These are phyloP conservation scores for Antechinus flavipes DNA, from an alignment of 2,113 vertebrate species.

Conservation along the genomic window DNA sequence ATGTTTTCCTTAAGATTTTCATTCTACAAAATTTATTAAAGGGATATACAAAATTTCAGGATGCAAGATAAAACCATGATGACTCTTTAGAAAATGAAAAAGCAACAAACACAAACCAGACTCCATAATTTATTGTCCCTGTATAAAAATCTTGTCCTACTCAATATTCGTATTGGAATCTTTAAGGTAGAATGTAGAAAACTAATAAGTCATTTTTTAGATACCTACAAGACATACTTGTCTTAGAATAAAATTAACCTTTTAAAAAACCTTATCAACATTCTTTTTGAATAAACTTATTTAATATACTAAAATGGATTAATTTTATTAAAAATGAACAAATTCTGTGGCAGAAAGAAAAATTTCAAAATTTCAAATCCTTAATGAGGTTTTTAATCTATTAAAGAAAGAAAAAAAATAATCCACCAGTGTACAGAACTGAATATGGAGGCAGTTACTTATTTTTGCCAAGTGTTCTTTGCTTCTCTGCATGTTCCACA, in stretches of 20 bases:
- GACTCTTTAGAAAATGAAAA: background rate
- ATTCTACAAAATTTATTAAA: background rate
- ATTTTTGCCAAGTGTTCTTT: conserved; percentile 96
- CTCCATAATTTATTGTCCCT: background rate
- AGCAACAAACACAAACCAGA: background rate
- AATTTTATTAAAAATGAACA: conserved; percentile 73
- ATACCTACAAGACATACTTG: no score
- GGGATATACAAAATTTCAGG: background rate
- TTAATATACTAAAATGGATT: conserved; percentile 66
- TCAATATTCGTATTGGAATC: background rate
- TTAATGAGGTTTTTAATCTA: conserved; percentile 47
- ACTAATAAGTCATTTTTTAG: background rate
- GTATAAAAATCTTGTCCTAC: background rate
- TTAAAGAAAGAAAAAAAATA: conserved; percentile 41
- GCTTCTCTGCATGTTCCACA: conserved; percentile 96
- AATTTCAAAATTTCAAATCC: conserved; percentile 48
- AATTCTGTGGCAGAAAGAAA: conserved; percentile 26
- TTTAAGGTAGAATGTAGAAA: background rate
- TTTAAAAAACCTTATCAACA: background rate
- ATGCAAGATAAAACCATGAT: background rate
- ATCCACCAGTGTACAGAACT: conserved; percentile 11
- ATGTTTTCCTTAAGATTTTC: background rate
- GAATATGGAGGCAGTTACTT: conserved; percentile 84
- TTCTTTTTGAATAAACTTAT: conserved; percentile 10
- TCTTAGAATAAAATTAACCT: background rate